A percentile compares a stretch with the other conserved stretches of the same genome.
Conservation (phyloP, 1,140 invertebrate genomes). For the Philopotamus ludificatus region DNA sequence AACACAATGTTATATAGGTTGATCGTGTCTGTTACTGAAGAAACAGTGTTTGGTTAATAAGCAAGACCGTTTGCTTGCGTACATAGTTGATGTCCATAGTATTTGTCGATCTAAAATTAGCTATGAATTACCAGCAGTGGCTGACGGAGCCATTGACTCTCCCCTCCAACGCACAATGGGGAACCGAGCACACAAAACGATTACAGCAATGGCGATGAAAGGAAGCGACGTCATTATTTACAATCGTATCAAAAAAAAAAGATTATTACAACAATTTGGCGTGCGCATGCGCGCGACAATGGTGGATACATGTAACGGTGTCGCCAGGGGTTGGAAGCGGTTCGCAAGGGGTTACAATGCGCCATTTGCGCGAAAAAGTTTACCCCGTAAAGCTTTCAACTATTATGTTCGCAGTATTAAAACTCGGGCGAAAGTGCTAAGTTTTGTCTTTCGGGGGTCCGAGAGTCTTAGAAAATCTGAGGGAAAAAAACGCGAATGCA, state of each 20-base stretch:
- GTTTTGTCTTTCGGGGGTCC: no score
- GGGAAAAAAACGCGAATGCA: no score
- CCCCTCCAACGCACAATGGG: conserved; percentile 5
- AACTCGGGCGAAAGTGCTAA: not conserved
- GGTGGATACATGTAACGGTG: not conserved
- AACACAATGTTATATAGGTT: no score
- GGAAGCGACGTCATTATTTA: conserved; percentile 41
- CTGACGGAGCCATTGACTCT: conserved; percentile 22
- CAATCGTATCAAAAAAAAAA: conserved; percentile 39
- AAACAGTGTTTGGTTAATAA: no score
- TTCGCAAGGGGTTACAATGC: conserved; percentile 1
- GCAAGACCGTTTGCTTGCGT: no score
- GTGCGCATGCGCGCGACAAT: conserved; percentile 21
- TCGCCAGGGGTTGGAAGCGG: not conserved
- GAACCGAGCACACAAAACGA: not conserved
- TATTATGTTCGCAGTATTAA: not conserved
- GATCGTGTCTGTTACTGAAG: no score
- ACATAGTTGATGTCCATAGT: not conserved
- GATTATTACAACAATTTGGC: conserved; percentile 41
- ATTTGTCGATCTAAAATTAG: conserved; percentile 17
- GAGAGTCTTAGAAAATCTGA: no score
- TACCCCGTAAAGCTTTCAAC: not conserved
- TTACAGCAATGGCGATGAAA: conserved; percentile 31
- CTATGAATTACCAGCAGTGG: not conserved
- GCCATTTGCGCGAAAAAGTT: no score